Evolutionary conservation across 1,140 invertebrate genomes (phyloP), one percentile per base, ranked within the genome.

Genomic region (Bombus turneri): DNA sequence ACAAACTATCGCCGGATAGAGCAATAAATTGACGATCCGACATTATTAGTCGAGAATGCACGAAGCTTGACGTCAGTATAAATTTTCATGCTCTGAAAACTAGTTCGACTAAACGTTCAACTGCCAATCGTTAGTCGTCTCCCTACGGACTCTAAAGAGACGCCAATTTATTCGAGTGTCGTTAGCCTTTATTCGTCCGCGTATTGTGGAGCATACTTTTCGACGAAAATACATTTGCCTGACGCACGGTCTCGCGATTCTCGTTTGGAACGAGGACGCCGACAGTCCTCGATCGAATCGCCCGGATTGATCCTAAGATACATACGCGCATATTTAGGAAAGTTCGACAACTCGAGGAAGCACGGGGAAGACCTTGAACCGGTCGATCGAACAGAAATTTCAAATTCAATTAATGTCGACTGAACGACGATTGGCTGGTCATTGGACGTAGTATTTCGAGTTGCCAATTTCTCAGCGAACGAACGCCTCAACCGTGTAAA

Each of bases 21-120:
- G 91, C 88, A 91, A 92, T 92, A 91, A 53, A 92, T 92, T 92
- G 92, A 85, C 87, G 87, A 91, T 86, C 85, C 73, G 81, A 88
- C 81, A 81, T 47, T 81, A 89, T 53, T 78, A 76, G 74, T 57
- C 66, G 79, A 74, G 81, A 88, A 87, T 73, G 71, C 64, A 25
- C 37, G 37, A 87, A 87, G 86, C 28, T 76, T 84, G 87, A 87
- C 86, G 87, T 88, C 81, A 88, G 53, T 72, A 64, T 74, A 83
- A 88, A 87, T 78, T 62, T 77, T 62, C 76, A 80, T 39, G 62
- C 76, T 74, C 68, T 72, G 47, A 81, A 81, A 72, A 37, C 37
- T 72, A 37, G 28, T 47, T 72, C 68, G 79, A 81, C 72, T 81
- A 81, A 81, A 81, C 79, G 68, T 59, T 81, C 79, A 81, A 81